Percentiles rank a stretch among this genome's conserved stretches.
phyloP scores from a whole-genome alignment of 2,888 invertebrate genomes.

The Latrodectus hesperus region DNA sequence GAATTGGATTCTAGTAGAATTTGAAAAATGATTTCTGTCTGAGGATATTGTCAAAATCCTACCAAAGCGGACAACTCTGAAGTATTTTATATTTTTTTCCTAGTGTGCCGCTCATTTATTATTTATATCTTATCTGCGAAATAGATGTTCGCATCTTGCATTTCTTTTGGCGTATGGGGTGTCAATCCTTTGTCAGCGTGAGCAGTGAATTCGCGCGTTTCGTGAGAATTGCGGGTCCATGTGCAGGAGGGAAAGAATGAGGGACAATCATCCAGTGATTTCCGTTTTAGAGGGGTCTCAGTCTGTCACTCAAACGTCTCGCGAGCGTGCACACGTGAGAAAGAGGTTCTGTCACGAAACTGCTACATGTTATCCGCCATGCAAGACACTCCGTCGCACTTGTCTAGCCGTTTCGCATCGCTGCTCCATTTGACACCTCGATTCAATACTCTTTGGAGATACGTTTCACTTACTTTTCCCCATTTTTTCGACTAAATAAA shows the following conservation, averaged over 20 bases:
- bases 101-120: too few relatives aligned
- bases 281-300: slow-evolving; percentile 31
- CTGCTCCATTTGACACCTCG: slow-evolving; percentile 37
- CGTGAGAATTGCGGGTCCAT: background rate
- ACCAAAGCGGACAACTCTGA: too few relatives aligned
- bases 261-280: slow-evolving; percentile 21
- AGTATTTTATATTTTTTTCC: too few relatives aligned
- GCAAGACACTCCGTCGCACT: slow-evolving; percentile 56
- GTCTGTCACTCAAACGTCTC: slow-evolving; percentile 31
- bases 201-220: background rate
- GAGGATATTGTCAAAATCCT: too few relatives aligned
- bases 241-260: background rate
- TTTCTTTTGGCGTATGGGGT: background rate
- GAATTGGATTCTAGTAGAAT: too few relatives aligned
- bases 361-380: slow-evolving; percentile 51
- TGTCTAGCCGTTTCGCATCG: slow-evolving; percentile 35
- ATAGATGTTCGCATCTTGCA: background rate
- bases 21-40: too few relatives aligned
- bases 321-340: slow-evolving; percentile 37
- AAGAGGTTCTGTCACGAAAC: slow-evolving; percentile 34
- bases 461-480: background rate
- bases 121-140: too few relatives aligned
- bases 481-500: background rate
- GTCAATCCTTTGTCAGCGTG: background rate
- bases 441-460: background rate